Conservation (phyloP, 2,113 vertebrate genomes). For the Corythornis cristatus region DNA sequence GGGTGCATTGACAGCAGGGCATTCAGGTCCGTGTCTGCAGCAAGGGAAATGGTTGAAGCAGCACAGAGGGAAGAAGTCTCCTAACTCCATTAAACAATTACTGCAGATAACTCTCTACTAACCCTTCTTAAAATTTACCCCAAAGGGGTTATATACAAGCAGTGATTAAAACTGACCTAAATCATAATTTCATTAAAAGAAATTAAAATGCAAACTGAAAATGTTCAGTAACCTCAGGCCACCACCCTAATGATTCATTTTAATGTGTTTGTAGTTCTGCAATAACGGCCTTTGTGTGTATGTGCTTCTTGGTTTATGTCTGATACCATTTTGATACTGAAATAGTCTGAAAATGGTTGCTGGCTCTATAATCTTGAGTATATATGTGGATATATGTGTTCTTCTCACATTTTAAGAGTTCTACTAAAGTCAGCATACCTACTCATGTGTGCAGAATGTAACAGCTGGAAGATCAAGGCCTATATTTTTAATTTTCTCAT, state of each 20-base stretch:
- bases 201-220: slow-evolving; percentile 53
- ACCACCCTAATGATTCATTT: slow-evolving; percentile 45
- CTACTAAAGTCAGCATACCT: background rate
- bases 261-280: slow-evolving; percentile 35
- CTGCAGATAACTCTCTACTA: slow-evolving; percentile 26
- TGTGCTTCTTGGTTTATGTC: slow-evolving; percentile 24
- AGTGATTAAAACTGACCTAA: slow-evolving; percentile 70
- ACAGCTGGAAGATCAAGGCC: slow-evolving; percentile 29
- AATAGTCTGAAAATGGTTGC: background rate
- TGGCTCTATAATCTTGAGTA: background rate
- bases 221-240: slow-evolving; percentile 42
- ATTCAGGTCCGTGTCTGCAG: background rate
- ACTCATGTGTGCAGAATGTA: background rate
- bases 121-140: slow-evolving; percentile 36
- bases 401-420: background rate
- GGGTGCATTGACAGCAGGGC: background rate
- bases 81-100: slow-evolving; percentile 31
- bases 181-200: slow-evolving; percentile 71
- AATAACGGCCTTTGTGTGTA: background rate
- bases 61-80: background rate
- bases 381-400: background rate
- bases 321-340: background rate
- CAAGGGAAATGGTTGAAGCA: background rate
- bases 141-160: slow-evolving; percentile 36
- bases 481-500: slow-evolving; percentile 23